These are phyloP conservation scores for Trididemnum clinides DNA, from an alignment of 23 tunicate species.

Conservation along the genomic window DNA sequence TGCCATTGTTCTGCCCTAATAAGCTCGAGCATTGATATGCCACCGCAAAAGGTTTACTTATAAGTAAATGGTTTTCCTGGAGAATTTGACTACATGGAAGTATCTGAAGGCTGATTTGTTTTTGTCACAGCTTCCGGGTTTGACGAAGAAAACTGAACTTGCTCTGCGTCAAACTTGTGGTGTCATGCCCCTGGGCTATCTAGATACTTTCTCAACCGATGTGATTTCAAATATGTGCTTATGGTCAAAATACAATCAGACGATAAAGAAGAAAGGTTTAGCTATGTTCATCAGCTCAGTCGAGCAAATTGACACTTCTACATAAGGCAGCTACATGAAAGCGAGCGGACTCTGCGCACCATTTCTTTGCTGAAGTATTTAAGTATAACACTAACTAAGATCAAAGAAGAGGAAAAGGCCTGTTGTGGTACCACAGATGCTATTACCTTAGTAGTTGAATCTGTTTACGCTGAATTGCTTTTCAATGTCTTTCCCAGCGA, in stretches of 20 bases:
- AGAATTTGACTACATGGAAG: too few species aligned
- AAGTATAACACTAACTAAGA: neutral
- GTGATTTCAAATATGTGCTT: conserved; percentile 16
- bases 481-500: neutral
- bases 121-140: neutral
- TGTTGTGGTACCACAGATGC: neutral
- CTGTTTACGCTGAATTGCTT: neutral
- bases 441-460: neutral
- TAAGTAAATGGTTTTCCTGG: too few species aligned
- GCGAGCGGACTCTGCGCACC: neutral
- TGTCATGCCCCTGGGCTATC: neutral
- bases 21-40: neutral
- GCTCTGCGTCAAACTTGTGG: conserved; percentile 19
- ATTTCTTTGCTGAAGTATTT: conserved; percentile 22
- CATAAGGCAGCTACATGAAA: conserved; percentile 5
- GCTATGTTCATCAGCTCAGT: neutral
- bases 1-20: neutral
- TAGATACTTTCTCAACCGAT: neutral
- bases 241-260: conserved; percentile 9
- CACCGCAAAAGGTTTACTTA: neutral
- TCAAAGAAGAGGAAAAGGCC: neutral
- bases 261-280: conserved; percentile 6
- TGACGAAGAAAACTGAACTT: neutral
- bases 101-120: neutral
- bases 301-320: neutral